phyloP scores from a whole-genome alignment of 2,888 invertebrate genomes.

The Aricia artaxerxes region DNA sequence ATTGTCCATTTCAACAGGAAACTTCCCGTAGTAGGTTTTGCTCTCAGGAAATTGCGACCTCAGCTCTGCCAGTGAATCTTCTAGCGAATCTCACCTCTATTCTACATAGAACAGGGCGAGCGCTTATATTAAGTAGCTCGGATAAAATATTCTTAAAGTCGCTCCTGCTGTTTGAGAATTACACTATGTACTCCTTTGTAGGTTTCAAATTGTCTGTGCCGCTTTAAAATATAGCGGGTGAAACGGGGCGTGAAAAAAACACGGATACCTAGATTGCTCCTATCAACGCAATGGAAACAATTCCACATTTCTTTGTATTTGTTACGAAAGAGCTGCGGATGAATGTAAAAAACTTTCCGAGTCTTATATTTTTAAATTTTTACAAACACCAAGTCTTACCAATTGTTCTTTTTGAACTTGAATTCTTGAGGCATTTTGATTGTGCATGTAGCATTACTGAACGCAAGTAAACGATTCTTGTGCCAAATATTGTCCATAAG shows the following conservation, averaged over 20 bases:
- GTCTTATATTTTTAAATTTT: background rate
- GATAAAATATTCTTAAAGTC: slow-evolving; percentile 32
- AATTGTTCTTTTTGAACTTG: background rate
- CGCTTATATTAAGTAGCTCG: slow-evolving; percentile 31
- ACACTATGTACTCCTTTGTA: slow-evolving; percentile 28
- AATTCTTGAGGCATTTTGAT: background rate
- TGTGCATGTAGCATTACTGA: too few relatives aligned
- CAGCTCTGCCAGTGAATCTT: slow-evolving; percentile 34
- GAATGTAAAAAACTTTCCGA: background rate
- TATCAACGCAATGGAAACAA: slow-evolving; percentile 27
- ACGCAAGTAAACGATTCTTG: background rate
- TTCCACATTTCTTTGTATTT: slow-evolving; percentile 22
- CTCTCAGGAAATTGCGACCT: slow-evolving; percentile 61
- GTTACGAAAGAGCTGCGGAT: background rate
- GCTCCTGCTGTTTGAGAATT: slow-evolving; percentile 19
- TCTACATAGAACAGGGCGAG: slow-evolving; percentile 17
- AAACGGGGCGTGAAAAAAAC: slow-evolving; percentile 25
- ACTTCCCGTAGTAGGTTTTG: slow-evolving; percentile 46
- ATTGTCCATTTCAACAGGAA: slow-evolving; percentile 52
- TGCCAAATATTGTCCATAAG: background rate
- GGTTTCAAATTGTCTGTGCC: slow-evolving; percentile 30
- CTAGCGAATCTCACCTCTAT: slow-evolving; percentile 34
- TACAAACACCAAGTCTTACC: background rate
- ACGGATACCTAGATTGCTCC: background rate
- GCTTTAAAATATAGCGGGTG: slow-evolving; percentile 24